Base-by-base conservation (phyloP, 2,888 invertebrate species). In the Clusia tigrina region DNA sequence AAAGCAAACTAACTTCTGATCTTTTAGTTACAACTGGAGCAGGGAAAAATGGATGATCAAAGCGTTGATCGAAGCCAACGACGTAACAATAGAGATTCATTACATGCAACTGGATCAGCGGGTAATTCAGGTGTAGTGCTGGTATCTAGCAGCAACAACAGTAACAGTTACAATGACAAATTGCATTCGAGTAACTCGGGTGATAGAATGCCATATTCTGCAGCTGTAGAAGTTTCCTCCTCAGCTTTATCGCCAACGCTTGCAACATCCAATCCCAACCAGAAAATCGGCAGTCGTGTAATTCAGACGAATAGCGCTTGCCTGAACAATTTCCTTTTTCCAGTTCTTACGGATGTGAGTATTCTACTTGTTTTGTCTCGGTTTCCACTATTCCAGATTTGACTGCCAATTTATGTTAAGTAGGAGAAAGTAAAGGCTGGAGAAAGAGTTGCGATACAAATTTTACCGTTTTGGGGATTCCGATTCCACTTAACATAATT, bases 261-360 rank as follows among this genome's bases (percentile, higher is more conserved):
- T 5, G 65, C 67, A 15, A 52, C 66, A 24, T 60, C 67, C 65
- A 62, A 55, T 38, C 24, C 24, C 60, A 70, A 68, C 68, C 71
- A 71, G 58, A 73, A 72, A 61, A 64, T 69, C 60, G 75, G 76
- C 37, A 79, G 78, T 65, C 80, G 83, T 61, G 64, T 79, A 60
- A 67, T 72, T 54, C 80, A 78, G 67, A 80, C 81, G 53, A 84
- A 83, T 64, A 83, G 82, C 69, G 79, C 86, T 62, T 86, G 85
- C 74, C 78, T 87, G 58, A 86, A 86, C 68, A 85, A 85, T 65
- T 85, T 87, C 68, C 85, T 87, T 64, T 86, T 86, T 80, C 87
- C 87, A 51, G 79, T 87, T 67, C 85, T 87, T 70, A 84, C 84
- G 62, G 87, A 87, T 71, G 86, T 86, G 77, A 78, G 79, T 74